phyloP scores from a whole-genome alignment of 2,797 vertebrate species.

The Mormyrus proboscirostris region DNA sequence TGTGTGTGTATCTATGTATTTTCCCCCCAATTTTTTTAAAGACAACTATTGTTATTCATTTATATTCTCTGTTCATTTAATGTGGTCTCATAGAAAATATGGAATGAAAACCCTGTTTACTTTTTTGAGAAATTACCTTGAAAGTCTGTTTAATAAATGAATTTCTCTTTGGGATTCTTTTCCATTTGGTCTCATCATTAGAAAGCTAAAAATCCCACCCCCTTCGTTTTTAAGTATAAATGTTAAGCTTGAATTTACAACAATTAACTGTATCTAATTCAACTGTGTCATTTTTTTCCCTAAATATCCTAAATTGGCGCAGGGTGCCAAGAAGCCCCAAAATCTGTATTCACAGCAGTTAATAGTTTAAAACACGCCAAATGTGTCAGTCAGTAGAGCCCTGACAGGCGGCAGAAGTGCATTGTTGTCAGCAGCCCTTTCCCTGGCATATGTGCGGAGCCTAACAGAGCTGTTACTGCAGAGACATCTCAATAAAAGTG shows the following conservation, averaged over 20 bases:
- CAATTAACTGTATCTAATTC: constrained; percentile 8
- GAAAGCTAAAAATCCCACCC: neutral
- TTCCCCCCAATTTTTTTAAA: neutral
- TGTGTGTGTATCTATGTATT: neutral
- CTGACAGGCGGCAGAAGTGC: constrained; percentile 48
- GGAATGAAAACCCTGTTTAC: neutral
- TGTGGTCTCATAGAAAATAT: neutral
- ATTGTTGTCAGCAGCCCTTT: constrained; percentile 47
- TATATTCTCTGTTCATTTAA: neutral
- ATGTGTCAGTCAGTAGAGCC: neutral
- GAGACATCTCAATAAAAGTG: constrained; percentile 58
- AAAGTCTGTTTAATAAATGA: neutral
- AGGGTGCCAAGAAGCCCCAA: neutral
- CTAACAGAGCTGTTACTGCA: constrained; percentile 62
- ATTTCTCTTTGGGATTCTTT: neutral
- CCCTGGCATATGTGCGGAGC: constrained; percentile 56
- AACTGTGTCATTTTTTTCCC: neutral
- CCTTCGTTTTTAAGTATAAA: neutral
- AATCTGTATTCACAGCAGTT: constrained; percentile 9
- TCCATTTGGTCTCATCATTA: neutral
- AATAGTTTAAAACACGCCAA: constrained; percentile 13
- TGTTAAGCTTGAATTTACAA: constrained; percentile 7
- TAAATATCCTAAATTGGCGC: neutral
- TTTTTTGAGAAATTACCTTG: neutral
- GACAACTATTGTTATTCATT: neutral